Evolutionary conservation across 1,140 invertebrate species (phyloP).

Genomic region (Lycorma delicatula): DNA sequence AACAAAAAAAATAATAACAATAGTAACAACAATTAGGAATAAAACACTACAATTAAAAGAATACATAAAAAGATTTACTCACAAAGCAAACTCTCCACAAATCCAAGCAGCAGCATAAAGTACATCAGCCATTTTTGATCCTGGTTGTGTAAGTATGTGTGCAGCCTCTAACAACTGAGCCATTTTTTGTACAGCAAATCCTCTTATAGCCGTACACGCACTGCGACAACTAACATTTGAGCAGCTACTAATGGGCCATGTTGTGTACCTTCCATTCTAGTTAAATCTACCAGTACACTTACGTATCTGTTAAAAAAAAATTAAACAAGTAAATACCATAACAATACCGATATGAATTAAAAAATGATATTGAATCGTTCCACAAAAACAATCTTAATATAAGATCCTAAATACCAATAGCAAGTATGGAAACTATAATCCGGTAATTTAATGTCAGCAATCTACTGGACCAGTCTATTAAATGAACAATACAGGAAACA

Average conservation of each 20-base stretch:
- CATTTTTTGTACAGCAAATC: constrained; percentile 87
- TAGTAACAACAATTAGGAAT: no score
- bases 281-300: constrained; percentile 92
- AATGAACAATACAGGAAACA: no score
- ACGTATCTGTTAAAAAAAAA: constrained; percentile 64
- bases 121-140: constrained; percentile 58
- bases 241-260: constrained; percentile 86
- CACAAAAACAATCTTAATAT: no score
- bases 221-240: constrained; percentile 95
- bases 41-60: no score
- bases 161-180: constrained; percentile 71
- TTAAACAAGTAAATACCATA: not conserved
- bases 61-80: no score
- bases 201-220: constrained; percentile 88
- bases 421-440: no score
- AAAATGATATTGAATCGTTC: no score
- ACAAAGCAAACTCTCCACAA: constrained; percentile 94
- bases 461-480: no score
- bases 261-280: constrained; percentile 91
- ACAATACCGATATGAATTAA: no score
- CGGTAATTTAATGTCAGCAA: no score
- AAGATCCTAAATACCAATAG: no score
- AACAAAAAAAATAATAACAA: no score
- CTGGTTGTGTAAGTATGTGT: constrained; percentile 41
- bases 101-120: constrained; percentile 94